Conservation (phyloP, 2,113 vertebrate species). For the Halichoerus grypus region DNA sequence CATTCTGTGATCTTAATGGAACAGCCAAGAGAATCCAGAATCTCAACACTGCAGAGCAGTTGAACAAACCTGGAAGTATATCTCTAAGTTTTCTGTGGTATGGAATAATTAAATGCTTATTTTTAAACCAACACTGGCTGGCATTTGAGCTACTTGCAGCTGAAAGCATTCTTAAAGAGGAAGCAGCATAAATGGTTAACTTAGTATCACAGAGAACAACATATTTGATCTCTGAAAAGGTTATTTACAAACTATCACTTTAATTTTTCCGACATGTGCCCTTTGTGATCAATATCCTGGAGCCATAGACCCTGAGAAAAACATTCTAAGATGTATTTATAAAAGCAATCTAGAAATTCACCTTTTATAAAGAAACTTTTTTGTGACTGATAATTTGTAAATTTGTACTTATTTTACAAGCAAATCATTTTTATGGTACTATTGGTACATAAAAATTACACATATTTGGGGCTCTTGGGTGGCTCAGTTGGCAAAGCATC, state of each 20-base stretch:
- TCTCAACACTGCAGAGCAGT: fast-evolving
- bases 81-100: not conserved
- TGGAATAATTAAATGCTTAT: not conserved
- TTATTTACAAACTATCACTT: not conserved
- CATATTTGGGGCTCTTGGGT: too few relatives aligned
- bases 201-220: not conserved
- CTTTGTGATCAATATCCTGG: not conserved
- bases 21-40: not conserved
- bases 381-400: not conserved
- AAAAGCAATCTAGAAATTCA: not conserved
- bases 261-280: not conserved
- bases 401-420: not conserved
- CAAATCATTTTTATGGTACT: not conserved
- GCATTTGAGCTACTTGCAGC: not conserved
- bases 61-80: not conserved
- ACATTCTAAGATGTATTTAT: not conserved
- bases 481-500: too few relatives aligned
- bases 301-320: not conserved
- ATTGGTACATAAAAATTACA: not conserved
- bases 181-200: not conserved
- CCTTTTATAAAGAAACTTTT: not conserved
- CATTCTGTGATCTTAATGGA: not conserved
- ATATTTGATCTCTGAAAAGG: not conserved
- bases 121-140: not conserved
- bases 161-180: not conserved